These are phyloP conservation scores for Ischnus inquisitorius DNA, from an alignment of 2,888 invertebrate species.

Conservation along the genomic window DNA sequence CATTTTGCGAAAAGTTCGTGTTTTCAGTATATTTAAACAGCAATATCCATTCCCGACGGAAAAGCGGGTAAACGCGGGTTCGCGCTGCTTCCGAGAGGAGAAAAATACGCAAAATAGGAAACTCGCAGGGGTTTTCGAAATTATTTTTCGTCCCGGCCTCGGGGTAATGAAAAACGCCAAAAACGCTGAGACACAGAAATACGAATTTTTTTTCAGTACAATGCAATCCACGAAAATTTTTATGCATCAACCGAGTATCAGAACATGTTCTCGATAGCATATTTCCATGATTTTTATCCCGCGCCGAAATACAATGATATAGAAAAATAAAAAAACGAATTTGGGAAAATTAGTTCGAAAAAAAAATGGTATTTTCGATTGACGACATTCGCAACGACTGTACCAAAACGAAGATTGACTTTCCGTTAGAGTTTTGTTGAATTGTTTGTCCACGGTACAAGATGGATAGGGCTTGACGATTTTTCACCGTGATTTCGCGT, in stretches of 20 bases:
- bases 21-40: neutral
- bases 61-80: neutral
- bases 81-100: neutral
- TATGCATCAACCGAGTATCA: neutral
- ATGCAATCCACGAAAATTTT: neutral
- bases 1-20: neutral
- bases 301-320: neutral
- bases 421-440: neutral
- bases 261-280: neutral
- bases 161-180: no score
- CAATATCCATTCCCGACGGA: neutral
- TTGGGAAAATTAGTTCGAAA: neutral
- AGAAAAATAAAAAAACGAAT: no score
- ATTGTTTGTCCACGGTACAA: neutral
- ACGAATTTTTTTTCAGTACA: no score
- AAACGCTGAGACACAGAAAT: no score
- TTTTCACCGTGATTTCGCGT: slow-evolving; percentile 30
- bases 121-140: no score
- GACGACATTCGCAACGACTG: neutral
- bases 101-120: no score
- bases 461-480: slow-evolving; percentile 25
- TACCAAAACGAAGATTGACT: neutral
- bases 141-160: no score
- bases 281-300: neutral
- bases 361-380: no score